Evolutionary conservation across 1,140 invertebrate species (phyloP), one percentile per base, ranked within the genome.

Genomic region (Vanessa tameamea): DNA sequence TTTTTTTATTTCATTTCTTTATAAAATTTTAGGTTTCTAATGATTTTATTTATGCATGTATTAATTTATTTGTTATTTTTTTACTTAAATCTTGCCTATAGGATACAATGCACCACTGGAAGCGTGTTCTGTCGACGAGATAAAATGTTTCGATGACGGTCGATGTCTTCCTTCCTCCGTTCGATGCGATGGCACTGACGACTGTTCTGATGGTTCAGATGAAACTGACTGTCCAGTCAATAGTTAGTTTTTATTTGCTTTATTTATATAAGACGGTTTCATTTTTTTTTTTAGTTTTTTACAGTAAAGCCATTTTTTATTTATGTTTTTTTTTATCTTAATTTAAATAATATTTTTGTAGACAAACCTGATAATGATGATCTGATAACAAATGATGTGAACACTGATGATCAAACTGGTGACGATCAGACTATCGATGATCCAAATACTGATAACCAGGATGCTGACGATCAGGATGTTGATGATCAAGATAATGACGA

Each of bases 191-290:
- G 69, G 64, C 15, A 51, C 68, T 7, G n/a, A 31, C 4, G 73
- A 81, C 53, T 81, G 79, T 37, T n/a, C 75, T n/a, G 48, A 78
- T 14, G 74, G 63, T 3, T 61, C 72, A 11, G 78, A 82, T 16
- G 80, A 79, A 47, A 4, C 48, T 9, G 43, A 70, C 59, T 75
- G 73, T 50, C 48, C 66, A 26, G 14, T 26, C 31, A 47, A 47
- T 64, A 69, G 55, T 23, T 61, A 61, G 57, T 47, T 50, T 65
- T 64, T 7, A 68, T 48, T 71, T 68, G 20, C 31, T 11, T 53
- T 37, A 31, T 68, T 53, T 53, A 55, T 47, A 53, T 53, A 0
- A 43, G 0, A 43, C 9, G 11, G 26, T 31, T 67, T n/a, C 3
- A 8, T 51, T 26, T 8, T 37, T 53, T 67, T 20, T n/a, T 51